Evolutionary conservation across 2,888 invertebrate species (phyloP).

Genomic region (Phanerotoma sp.): DNA sequence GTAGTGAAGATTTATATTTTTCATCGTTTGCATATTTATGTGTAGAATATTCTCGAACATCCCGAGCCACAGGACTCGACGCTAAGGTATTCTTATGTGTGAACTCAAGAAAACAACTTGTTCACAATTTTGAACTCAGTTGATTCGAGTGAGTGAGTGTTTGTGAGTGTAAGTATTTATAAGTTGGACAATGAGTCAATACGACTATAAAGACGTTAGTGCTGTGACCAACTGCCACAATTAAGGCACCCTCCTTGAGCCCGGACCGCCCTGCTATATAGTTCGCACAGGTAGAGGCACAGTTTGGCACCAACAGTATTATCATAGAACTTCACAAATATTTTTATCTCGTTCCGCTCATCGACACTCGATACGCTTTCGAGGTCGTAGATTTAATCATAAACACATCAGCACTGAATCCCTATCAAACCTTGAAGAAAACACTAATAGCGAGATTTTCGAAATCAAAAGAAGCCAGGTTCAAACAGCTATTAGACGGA

Average conservation of each 20-base stretch:
- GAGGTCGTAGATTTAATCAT: slow-evolving; percentile 28
- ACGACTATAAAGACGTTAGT: neutral
- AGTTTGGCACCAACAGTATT: slow-evolving; percentile 36
- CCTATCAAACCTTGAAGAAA: neutral
- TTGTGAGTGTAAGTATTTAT: neutral
- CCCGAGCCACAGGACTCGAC: no score
- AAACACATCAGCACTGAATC: neutral
- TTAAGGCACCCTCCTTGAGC: slow-evolving; percentile 38
- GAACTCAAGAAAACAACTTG: no score
- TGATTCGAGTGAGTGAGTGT: neutral
- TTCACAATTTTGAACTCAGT: neutral
- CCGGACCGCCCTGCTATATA: slow-evolving; percentile 39
- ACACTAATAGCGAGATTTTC: neutral
- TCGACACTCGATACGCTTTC: slow-evolving; percentile 31
- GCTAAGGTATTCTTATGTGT: no score
- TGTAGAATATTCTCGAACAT: neutral
- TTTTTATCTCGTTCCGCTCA: slow-evolving; percentile 25
- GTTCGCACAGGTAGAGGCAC: slow-evolving; percentile 41
- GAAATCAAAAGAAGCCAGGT: slow-evolving; percentile 8
- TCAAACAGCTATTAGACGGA: slow-evolving; percentile 26
- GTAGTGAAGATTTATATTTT: neutral
- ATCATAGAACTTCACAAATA: slow-evolving; percentile 35
- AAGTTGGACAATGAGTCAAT: neutral
- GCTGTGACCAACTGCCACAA: neutral
- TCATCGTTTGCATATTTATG: neutral